Conservation (phyloP, 2,888 invertebrate species). For the Adela reaumurella region DNA sequence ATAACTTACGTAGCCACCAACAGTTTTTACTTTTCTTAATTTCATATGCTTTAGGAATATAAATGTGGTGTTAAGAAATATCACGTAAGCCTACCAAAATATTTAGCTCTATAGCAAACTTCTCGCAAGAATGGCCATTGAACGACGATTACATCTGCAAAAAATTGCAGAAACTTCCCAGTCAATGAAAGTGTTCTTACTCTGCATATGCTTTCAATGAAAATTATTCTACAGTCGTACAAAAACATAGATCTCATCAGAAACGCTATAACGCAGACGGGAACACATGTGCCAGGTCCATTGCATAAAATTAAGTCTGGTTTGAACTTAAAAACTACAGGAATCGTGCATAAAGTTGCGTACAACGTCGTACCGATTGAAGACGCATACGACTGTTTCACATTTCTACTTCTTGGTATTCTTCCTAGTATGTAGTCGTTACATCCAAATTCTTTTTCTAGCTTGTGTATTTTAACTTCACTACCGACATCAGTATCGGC, state of each 20-base stretch:
- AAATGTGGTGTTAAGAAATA: conserved; percentile 1
- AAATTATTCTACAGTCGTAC: conserved; percentile 73
- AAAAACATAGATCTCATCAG: conserved; percentile 66
- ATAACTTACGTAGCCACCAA: no score
- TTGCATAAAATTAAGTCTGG: conserved; percentile 88
- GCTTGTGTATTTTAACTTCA: conserved; percentile 58
- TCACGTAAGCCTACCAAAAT: conserved; percentile 71
- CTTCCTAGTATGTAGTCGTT: conserved; percentile 44
- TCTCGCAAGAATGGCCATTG: conserved; percentile 84
- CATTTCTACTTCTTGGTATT: conserved; percentile 83
- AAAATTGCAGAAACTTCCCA: conserved; percentile 78
- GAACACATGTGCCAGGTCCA: conserved; percentile 96
- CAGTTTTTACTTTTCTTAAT: no score
- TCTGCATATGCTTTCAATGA: conserved; percentile 93
- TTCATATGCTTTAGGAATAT: background rate
- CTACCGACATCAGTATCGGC: conserved; percentile 78
- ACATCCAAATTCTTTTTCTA: conserved; percentile 28
- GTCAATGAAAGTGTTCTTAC: conserved; percentile 85
- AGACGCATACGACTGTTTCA: conserved; percentile 79
- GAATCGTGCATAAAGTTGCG: conserved; percentile 66
- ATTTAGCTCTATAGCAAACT: conserved; percentile 65
- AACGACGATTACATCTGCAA: conserved; percentile 85
- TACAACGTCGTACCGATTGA: conserved; percentile 75
- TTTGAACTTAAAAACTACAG: conserved; percentile 62
- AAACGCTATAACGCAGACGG: conserved; percentile 78